phyloP scores from a whole-genome alignment of 2,888 invertebrate genomes.

The Drosophila kanekoi region DNA sequence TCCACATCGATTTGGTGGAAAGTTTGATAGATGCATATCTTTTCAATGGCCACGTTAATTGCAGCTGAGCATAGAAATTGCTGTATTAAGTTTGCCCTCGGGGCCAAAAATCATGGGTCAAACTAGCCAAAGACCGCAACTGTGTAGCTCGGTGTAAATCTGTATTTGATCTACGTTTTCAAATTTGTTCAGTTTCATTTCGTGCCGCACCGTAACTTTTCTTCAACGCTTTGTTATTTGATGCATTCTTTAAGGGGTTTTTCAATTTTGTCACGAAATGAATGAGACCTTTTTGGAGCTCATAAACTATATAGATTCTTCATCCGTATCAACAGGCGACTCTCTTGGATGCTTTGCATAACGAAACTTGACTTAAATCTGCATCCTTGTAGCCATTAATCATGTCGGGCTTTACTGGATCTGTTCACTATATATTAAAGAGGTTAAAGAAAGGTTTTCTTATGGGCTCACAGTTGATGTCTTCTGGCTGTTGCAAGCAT shows the following conservation, averaged over 20 bases:
- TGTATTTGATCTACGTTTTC: slow-evolving; percentile 16
- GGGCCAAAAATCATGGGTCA: slow-evolving; percentile 36
- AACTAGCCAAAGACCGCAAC: slow-evolving; percentile 17
- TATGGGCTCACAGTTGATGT: no score
- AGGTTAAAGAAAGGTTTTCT: no score
- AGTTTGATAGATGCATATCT: slow-evolving; percentile 63
- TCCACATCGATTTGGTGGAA: slow-evolving; percentile 43
- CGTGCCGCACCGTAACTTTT: slow-evolving; percentile 3
- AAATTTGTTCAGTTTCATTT: slow-evolving; percentile 7
- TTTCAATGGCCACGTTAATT: slow-evolving; percentile 66
- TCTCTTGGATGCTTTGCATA: no score
- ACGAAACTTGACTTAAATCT: no score
- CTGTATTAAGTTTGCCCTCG: slow-evolving; percentile 64
- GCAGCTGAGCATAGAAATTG: slow-evolving; percentile 73
- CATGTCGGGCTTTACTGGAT: no score
- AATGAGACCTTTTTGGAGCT: no score
- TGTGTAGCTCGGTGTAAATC: slow-evolving; percentile 2
- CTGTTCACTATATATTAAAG: no score
- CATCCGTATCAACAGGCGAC: no score
- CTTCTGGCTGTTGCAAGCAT: background rate
- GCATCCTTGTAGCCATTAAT: no score
- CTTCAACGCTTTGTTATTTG: background rate
- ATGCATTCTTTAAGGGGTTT: background rate
- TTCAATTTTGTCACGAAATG: background rate
- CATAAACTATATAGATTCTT: no score